Percentiles rank a stretch among this genome's conserved stretches.
These are phyloP conservation scores for Eilema depressum DNA, from an alignment of 2,888 invertebrate species.

Conservation along the genomic window DNA sequence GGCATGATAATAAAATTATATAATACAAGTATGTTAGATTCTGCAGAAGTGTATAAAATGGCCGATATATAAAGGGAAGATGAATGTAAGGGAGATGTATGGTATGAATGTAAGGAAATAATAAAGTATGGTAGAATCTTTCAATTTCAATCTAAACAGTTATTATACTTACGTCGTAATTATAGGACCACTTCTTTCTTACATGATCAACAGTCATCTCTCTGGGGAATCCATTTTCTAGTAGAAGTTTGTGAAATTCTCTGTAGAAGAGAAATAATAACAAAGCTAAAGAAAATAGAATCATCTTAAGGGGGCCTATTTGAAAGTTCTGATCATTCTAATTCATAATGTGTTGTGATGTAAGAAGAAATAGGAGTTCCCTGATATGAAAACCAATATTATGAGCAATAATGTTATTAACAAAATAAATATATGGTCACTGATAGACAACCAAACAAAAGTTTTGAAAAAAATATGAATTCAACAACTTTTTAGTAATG, in stretches of 20 bases:
- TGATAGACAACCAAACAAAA: too few relatives aligned
- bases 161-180: slow-evolving; percentile 77
- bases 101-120: too few relatives aligned
- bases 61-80: not conserved
- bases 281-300: not conserved
- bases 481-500: too few relatives aligned
- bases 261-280: slow-evolving; percentile 49
- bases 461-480: too few relatives aligned
- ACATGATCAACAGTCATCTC: slow-evolving; percentile 79
- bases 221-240: slow-evolving; percentile 78
- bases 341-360: not conserved
- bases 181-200: slow-evolving; percentile 82
- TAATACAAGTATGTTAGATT: too few relatives aligned
- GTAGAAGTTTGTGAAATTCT: slow-evolving; percentile 75
- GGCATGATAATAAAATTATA: too few relatives aligned
- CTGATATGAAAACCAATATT: not conserved
- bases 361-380: too few relatives aligned
- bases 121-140: not conserved
- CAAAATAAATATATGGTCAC: too few relatives aligned
- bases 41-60: too few relatives aligned
- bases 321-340: too few relatives aligned
- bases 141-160: not conserved
- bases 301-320: not conserved
- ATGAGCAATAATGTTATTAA: too few relatives aligned
- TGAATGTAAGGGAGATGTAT: too few relatives aligned